These are phyloP conservation scores for Poecilus cupreus DNA, from an alignment of 2,888 invertebrate genomes.

Conservation along the genomic window DNA sequence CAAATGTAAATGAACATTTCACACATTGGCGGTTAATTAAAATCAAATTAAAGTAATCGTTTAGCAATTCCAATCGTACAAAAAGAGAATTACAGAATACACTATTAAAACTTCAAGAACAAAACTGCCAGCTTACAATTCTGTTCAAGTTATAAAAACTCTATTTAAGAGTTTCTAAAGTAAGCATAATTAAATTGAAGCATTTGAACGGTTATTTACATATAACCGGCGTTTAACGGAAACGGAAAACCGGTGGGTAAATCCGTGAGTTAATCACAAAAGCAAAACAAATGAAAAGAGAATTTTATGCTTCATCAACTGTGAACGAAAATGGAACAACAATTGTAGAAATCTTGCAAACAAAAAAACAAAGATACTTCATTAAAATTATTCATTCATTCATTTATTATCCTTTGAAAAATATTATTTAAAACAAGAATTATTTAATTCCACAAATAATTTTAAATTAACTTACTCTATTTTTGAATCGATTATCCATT, in stretches of 20 bases:
- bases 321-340: constrained; percentile 4
- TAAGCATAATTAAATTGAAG: constrained; percentile 9
- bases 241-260: neutral
- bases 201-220: constrained; percentile 13
- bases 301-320: constrained; percentile 40
- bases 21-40: too few species aligned
- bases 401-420: neutral
- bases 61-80: neutral
- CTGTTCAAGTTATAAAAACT: neutral
- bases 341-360: neutral
- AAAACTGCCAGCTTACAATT: neutral
- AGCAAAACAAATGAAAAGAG: constrained; percentile 43
- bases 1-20: too few species aligned
- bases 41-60: too few species aligned
- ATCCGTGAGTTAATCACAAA: constrained; percentile 26
- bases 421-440: too few species aligned
- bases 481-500: too few species aligned
- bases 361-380: too few species aligned
- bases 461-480: too few species aligned
- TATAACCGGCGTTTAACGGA: neutral
- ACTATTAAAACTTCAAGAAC: neutral
- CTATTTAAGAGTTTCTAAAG: neutral
- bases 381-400: neutral
- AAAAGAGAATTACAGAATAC: neutral
- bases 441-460: too few species aligned